Conservation (phyloP, 2,113 vertebrate species). For the Salminus brasiliensis region DNA sequence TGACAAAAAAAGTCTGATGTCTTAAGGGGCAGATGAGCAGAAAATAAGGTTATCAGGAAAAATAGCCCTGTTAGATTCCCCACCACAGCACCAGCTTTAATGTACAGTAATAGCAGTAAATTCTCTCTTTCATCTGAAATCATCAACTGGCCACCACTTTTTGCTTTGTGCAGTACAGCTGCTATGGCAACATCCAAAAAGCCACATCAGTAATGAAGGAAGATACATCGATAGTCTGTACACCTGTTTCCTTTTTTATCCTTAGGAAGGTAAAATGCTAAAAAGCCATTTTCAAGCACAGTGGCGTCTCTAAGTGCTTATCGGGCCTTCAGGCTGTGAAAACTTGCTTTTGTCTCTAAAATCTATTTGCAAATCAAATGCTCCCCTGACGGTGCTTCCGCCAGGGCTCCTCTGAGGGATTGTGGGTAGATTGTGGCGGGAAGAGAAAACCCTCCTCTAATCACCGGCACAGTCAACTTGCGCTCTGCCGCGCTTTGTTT, state of each 20-base stretch:
- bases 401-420: conserved; percentile 46
- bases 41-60: conserved; percentile 35
- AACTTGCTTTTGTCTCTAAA: conserved; percentile 58
- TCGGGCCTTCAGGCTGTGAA: conserved; percentile 46
- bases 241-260: conserved; percentile 37
- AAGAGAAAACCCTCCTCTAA: conserved; percentile 39
- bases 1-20: conserved; percentile 7
- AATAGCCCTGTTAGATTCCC: conserved; percentile 39
- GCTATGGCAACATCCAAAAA: conserved; percentile 43
- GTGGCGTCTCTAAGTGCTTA: conserved; percentile 52
- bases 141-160: conserved; percentile 39
- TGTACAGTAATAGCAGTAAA: conserved; percentile 54
- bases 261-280: conserved; percentile 40
- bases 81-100: conserved; percentile 46
- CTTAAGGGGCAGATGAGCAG: not conserved
- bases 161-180: conserved; percentile 28
- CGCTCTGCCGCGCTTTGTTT: conserved; percentile 34
- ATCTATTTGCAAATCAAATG: conserved; percentile 67
- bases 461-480: conserved; percentile 36
- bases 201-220: conserved; percentile 26
- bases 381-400: conserved; percentile 42
- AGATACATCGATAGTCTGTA: not conserved
- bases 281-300: conserved; percentile 29
- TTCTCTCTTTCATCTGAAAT: conserved; percentile 52
- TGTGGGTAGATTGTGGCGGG: conserved; percentile 17